A percentile compares a stretch with the other conserved stretches of the same genome.
Conservation (phyloP, 2,797 vertebrate genomes). For the Hippopotamyrus pictus region DNA sequence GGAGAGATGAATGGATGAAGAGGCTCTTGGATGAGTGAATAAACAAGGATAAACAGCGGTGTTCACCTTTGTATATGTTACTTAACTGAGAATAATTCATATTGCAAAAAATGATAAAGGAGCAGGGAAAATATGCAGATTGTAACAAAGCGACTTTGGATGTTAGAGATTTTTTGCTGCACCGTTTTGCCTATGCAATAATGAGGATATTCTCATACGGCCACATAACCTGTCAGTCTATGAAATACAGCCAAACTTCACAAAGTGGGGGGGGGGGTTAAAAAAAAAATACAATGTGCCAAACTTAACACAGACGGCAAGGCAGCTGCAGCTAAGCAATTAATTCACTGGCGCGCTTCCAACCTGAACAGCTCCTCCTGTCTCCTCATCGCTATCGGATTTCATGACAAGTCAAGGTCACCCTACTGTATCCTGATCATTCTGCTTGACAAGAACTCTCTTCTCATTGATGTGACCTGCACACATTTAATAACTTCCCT, state of each 20-base stretch:
- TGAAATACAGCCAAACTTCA: background rate
- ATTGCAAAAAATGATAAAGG: background rate
- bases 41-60: background rate
- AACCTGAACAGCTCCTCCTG: background rate
- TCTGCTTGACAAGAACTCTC: background rate
- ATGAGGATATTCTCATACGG: background rate
- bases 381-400: background rate
- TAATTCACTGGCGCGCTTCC: constrained; percentile 2
- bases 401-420: constrained; percentile 8
- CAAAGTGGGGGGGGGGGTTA: background rate
- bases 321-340: constrained; percentile 12
- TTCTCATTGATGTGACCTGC: background rate
- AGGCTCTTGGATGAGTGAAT: background rate
- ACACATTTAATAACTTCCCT: background rate
- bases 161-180: background rate
- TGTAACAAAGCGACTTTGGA: background rate
- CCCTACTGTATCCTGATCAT: background rate
- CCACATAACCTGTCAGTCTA: background rate
- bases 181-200: background rate
- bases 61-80: background rate
- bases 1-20: background rate
- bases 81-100: background rate
- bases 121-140: background rate
- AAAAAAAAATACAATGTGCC: background rate
- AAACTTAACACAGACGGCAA: background rate